Evolutionary conservation across 2,888 invertebrate genomes (phyloP), one percentile per base, ranked within the genome.

Genomic region (Spodoptera picta): DNA sequence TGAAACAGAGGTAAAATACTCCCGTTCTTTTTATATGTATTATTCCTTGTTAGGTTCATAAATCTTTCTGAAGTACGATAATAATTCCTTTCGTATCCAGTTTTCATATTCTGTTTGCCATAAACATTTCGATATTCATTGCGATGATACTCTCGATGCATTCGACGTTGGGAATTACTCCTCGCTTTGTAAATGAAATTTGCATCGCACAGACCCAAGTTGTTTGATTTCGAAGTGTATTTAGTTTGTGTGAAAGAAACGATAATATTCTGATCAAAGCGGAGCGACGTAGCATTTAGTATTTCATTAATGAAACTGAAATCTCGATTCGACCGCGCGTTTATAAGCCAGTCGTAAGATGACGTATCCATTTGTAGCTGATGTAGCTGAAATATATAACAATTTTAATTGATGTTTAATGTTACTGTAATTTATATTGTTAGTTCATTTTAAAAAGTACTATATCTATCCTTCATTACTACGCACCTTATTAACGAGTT

Each of bases 251-350:
- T 85, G 60, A 87, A 91, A 1, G 85, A 85, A 4, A 89, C 86
- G 2, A 92, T 75, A 6, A 94, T 81, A 51, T 91, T 92, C 73
- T 93, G 92, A 69, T 94, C 93, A 60, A 92, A 94, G 0, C 92
- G 84, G 24, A 94, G 75, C 0, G 87, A 83, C 0, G 92, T 90
- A 10, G 80, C 81, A 63, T 93, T 93, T 7, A 94, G 77, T 58
- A 92, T 80, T 14, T 81, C 81, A 63, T 89, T 92, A 11, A 93
- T 83, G 14, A 78, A 64, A 54, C 80, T 80, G 44, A 89, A 84
- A 64, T 93, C 90, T 54, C 81, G 69, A 6, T 84, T 79, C 0
- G 91, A 88, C 75, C 85, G 83, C 2, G 88, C 77, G 24, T 85
- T 69, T 11, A 94, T 74, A 3, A 94, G 77, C 93, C 93, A 93